These are phyloP conservation scores for Prolemur simus DNA, from an alignment of 2,113 vertebrate species.

Conservation along the genomic window DNA sequence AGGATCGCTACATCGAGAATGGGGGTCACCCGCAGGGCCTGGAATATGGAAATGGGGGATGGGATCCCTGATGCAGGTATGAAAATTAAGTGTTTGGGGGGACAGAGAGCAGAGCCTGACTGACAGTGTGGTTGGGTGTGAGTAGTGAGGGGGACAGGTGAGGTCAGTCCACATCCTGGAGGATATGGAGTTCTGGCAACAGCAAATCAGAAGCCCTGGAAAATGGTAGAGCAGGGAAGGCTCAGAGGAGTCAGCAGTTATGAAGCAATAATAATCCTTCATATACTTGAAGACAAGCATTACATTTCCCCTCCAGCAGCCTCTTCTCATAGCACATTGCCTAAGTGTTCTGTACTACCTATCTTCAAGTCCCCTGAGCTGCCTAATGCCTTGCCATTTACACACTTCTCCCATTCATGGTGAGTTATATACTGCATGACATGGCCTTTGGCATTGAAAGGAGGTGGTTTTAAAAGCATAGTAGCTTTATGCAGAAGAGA, in stretches of 20 bases:
- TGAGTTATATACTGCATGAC: slow-evolving; percentile 64
- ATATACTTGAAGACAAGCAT: slow-evolving; percentile 55
- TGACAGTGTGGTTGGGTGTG: neutral
- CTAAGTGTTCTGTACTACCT: slow-evolving; percentile 44
- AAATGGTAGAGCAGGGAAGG: neutral
- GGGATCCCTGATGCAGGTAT: too few relatives aligned
- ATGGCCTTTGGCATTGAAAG: slow-evolving; percentile 58
- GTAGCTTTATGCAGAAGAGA: slow-evolving; percentile 44
- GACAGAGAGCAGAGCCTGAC: neutral
- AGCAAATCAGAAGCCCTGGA: neutral
- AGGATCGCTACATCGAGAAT: neutral
- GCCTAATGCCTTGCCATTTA: slow-evolving; percentile 67
- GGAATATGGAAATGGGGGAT: too few relatives aligned
- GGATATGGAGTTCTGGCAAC: neutral
- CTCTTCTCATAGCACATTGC: slow-evolving; percentile 38
- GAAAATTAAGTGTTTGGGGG: neutral
- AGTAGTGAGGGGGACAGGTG: too few relatives aligned
- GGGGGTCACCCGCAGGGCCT: neutral
- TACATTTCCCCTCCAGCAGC: slow-evolving; percentile 16
- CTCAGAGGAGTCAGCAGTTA: neutral
- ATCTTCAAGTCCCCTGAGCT: slow-evolving; percentile 54
- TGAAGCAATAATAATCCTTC: slow-evolving; percentile 63
- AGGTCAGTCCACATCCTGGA: neutral
- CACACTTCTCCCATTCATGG: slow-evolving; percentile 47
- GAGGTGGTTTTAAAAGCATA: slow-evolving; percentile 52